Evolutionary conservation across 2,797 vertebrate genomes (phyloP), one percentile per base, ranked within the genome.

Genomic region (Euthynnus affinis): DNA sequence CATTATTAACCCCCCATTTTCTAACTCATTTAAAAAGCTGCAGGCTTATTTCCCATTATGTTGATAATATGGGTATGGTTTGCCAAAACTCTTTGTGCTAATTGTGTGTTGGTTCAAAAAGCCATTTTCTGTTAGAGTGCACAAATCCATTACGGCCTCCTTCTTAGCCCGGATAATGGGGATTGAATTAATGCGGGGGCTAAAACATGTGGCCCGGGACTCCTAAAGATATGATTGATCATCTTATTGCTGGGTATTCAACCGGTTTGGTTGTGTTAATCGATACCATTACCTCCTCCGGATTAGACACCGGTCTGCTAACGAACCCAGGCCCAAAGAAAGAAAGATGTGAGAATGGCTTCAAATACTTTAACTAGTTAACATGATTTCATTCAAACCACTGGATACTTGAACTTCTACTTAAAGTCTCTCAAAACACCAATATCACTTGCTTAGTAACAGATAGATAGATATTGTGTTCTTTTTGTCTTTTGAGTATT

Each of bases 81-180:
- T 90, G 80, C 92, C 95, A 96, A 95, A 91, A 84, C 68, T 82
- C 95, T 95, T 95, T 95, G 96, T 95, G 95, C 94, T 98, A 98
- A 99, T 98, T 98, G 97, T 96, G 95, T 96, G 94, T 96, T 96
- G 96, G 95, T 96, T 96, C 87, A 92, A 97, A 98, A 98, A 98
- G 96, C 96, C 97, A 98, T 98, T 99, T 99, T 99, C 98, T 99
- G 97, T 99, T 97, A 99, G 96, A 97, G 96, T 98, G 98, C 98
- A 98, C 98, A 98, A 99, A 98, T 97, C 97, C 97, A 99, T 99
- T 99, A 98, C 89, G 95, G 95, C 88, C 95, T 95, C 92, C 91
- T 96, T 95, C 96, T 96, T 96, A 95, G 94, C 95, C 94, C 90
- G 92, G 95, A 88, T 97, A 97, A 97, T 96, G 95, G 96, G 95